Conservation (phyloP, 2,797 vertebrate species). For the Anabas testudineus region DNA sequence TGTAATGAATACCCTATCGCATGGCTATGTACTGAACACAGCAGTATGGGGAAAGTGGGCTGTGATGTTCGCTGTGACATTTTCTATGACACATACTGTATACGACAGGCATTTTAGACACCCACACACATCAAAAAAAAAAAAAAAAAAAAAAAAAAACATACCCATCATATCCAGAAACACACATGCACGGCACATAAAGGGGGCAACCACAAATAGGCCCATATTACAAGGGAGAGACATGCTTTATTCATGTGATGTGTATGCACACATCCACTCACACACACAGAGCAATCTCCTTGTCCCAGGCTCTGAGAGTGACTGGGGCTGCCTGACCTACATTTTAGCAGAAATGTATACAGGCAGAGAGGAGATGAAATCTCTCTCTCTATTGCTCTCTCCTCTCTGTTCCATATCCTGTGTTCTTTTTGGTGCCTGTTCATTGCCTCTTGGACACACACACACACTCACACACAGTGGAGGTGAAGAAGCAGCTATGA, state of each 20-base stretch:
- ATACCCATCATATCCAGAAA: conserved; percentile 26
- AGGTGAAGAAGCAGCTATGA: conserved; percentile 43
- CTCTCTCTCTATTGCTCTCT: conserved; percentile 57
- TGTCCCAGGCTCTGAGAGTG: conserved; percentile 69
- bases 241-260: conserved; percentile 71
- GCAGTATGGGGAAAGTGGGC: conserved; percentile 19
- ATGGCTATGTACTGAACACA: conserved; percentile 16
- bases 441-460: conserved; percentile 37
- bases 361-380: conserved; percentile 75
- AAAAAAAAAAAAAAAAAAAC: background rate
- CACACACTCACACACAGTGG: conserved; percentile 7
- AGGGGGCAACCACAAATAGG: conserved; percentile 55
- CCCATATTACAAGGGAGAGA: conserved; percentile 59
- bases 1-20: conserved; percentile 39
- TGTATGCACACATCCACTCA: conserved; percentile 30
- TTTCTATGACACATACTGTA: conserved; percentile 47
- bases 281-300: conserved; percentile 48
- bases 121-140: background rate
- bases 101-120: conserved; percentile 53
- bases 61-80: conserved; percentile 41
- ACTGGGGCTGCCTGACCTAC: conserved; percentile 85
- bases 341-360: conserved; percentile 77
- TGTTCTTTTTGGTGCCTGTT: conserved; percentile 54
- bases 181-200: conserved; percentile 44
- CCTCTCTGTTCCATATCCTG: conserved; percentile 63